A percentile compares a stretch with the other conserved stretches of the same genome.
phyloP scores from a whole-genome alignment of 2,797 vertebrate species.

The Champsocephalus esox region DNA sequence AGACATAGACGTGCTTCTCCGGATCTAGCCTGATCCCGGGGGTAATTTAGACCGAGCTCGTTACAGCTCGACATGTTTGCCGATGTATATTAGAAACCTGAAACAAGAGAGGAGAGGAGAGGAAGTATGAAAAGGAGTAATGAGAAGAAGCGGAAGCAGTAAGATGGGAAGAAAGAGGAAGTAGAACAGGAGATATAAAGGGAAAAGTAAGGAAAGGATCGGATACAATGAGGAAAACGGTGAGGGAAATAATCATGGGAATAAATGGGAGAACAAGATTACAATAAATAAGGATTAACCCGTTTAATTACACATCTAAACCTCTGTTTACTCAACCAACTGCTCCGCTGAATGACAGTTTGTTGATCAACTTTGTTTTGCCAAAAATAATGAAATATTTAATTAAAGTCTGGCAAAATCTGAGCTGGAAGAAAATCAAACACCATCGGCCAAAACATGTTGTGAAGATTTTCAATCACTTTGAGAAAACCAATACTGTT shows the following conservation, averaged over 20 bases:
- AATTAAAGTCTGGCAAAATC: background rate
- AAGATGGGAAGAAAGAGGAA: background rate
- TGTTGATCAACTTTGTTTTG: constrained; percentile 10
- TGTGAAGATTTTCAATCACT: background rate
- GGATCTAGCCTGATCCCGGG: constrained; percentile 58
- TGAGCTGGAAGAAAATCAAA: constrained; percentile 1
- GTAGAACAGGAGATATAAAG: background rate
- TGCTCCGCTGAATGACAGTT: constrained; percentile 7
- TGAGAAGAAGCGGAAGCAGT: background rate
- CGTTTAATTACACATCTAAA: constrained; percentile 15
- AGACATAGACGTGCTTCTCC: constrained; percentile 58
- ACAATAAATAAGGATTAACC: constrained; percentile 12
- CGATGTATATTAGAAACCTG: constrained; percentile 48
- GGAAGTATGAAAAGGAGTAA: background rate
- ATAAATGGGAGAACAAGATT: background rate
- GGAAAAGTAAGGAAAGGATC: background rate
- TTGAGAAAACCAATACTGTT: background rate
- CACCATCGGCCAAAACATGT: background rate
- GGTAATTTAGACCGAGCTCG: constrained; percentile 58
- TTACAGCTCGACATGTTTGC: constrained; percentile 64
- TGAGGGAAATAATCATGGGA: no score
- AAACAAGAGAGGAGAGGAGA: constrained; percentile 1
- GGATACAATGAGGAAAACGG: no score
- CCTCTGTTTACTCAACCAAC: constrained; percentile 14
- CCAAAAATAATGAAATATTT: constrained; percentile 3